Conservation (phyloP, 1,140 invertebrate genomes). For the Mactra quadrangularis region DNA sequence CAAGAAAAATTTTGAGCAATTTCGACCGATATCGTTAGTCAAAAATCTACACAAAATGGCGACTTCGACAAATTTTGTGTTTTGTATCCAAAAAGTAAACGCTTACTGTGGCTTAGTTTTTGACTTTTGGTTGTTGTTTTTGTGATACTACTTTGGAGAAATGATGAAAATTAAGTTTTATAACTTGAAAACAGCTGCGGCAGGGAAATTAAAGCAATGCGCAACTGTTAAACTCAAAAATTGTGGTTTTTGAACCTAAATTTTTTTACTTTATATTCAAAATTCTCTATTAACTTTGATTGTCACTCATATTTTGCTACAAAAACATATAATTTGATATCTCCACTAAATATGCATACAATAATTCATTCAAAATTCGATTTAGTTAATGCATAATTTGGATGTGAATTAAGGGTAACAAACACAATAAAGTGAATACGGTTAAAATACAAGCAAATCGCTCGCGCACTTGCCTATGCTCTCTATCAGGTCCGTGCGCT, state of each 20-base stretch:
- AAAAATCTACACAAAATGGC: slow-evolving; percentile 60
- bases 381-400: not conserved
- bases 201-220: not conserved
- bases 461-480: slow-evolving; percentile 53
- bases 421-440: slow-evolving; percentile 54
- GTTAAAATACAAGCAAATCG: slow-evolving; percentile 32
- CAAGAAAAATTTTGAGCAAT: slow-evolving; percentile 23
- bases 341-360: slow-evolving; percentile 1
- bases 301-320: not conserved
- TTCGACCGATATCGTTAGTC: slow-evolving; percentile 12
- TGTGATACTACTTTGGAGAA: slow-evolving; percentile 15
- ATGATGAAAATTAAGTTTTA: slow-evolving; percentile 55
- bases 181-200: not conserved
- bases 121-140: not conserved
- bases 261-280: slow-evolving; percentile 57
- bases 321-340: slow-evolving; percentile 49
- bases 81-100: slow-evolving; percentile 52
- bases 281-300: slow-evolving; percentile 26
- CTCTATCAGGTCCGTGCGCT: slow-evolving; percentile 59
- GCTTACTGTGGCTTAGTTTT: not conserved
- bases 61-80: slow-evolving; percentile 49
- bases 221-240: slow-evolving; percentile 36
- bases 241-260: slow-evolving; percentile 34
- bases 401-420: slow-evolving; percentile 39
- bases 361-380: not conserved